These are phyloP conservation scores for Megalops cyprinoides DNA, from an alignment of 2,797 vertebrate genomes.

Conservation along the genomic window DNA sequence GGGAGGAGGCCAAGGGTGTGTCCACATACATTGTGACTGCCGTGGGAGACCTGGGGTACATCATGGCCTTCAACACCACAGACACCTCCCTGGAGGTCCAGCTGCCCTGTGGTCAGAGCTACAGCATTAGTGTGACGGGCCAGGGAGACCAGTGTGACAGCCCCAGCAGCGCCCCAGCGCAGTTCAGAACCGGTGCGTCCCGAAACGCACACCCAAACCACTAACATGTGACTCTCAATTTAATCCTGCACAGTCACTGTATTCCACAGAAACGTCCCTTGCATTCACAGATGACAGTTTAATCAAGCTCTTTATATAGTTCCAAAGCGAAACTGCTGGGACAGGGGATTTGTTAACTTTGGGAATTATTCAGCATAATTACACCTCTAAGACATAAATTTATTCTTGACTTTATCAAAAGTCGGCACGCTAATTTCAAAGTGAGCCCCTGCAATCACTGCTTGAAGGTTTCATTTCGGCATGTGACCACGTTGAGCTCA, in stretches of 20 bases:
- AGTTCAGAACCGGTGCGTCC: constrained; percentile 64
- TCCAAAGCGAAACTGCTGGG: not conserved
- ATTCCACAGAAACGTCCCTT: no score
- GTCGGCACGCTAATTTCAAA: not conserved
- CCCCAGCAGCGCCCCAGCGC: constrained; percentile 43
- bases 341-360: not conserved
- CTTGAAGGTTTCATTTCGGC: not conserved
- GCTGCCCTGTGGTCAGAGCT: constrained; percentile 73
- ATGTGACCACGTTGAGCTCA: not conserved
- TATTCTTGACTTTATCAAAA: not conserved
- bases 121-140: constrained; percentile 64
- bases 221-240: no score
- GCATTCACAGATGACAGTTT: no score
- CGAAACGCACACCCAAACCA: not conserved
- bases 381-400: not conserved
- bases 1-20: constrained; percentile 62
- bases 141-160: constrained; percentile 60
- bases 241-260: no score
- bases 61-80: constrained; percentile 50
- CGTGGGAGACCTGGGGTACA: constrained; percentile 64
- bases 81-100: constrained; percentile 46
- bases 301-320: not conserved
- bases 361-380: not conserved
- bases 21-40: constrained; percentile 57
- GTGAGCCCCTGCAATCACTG: not conserved